Conservation (phyloP, 2,888 invertebrate species). For the Chironomus tentans region DNA sequence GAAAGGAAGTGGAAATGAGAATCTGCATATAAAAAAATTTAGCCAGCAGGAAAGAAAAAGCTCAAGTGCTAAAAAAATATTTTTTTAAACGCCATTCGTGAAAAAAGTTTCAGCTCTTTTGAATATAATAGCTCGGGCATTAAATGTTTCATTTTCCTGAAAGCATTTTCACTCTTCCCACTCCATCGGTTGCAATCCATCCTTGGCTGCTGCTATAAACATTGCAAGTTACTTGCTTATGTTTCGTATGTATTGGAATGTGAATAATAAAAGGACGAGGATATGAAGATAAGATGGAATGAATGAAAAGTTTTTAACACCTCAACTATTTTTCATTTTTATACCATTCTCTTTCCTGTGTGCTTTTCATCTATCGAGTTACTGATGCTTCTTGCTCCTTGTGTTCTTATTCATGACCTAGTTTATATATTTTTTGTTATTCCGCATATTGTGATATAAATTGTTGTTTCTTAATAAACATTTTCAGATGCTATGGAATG, state of each 20-base stretch:
- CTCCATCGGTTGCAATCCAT: no score
- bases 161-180: neutral
- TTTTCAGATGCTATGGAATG: no score
- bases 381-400: neutral
- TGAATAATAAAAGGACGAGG: neutral
- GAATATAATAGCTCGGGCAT: neutral
- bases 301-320: slow-evolving; percentile 8
- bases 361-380: neutral
- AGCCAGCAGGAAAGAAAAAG: neutral
- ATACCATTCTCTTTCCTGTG: neutral
- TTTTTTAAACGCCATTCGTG: neutral
- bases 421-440: neutral
- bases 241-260: no score
- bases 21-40: no score
- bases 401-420: neutral
- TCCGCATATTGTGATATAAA: neutral
- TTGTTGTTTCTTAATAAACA: no score
- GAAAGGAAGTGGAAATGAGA: no score
- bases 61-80: neutral
- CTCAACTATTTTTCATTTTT: slow-evolving; percentile 22
- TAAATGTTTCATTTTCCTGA: slow-evolving; percentile 19
- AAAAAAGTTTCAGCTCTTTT: slow-evolving; percentile 1
- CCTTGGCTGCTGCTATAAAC: no score
- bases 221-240: no score
- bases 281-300: neutral